Percentiles rank a stretch among this genome's conserved stretches.
Evolutionary conservation across 2,797 vertebrate genomes (phyloP).

Genomic region (Perodicticus potto): DNA sequence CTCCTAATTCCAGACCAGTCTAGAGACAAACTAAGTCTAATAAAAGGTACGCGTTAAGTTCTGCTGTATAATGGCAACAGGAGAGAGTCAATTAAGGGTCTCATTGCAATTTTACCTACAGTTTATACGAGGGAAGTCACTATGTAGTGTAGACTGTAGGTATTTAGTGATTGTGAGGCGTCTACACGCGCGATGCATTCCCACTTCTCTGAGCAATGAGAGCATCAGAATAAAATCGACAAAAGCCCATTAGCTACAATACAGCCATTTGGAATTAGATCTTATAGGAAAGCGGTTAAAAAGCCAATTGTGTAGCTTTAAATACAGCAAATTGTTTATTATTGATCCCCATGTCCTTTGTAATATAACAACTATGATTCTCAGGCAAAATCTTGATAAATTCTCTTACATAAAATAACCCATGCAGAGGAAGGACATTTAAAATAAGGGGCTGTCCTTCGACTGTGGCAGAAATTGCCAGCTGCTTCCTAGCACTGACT

Average conservation of each 20-base stretch:
- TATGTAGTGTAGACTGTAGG: background rate
- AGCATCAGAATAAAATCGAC: background rate
- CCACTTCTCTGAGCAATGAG: background rate
- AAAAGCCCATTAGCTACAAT: background rate
- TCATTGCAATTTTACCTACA: constrained; percentile 23
- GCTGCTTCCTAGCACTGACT: background rate
- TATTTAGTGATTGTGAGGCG: background rate
- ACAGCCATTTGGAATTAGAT: background rate
- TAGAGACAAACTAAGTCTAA: constrained; percentile 49
- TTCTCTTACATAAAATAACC: background rate
- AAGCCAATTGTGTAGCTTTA: background rate
- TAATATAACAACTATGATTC: background rate
- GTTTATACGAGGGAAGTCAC: constrained; percentile 14
- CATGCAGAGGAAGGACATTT: background rate
- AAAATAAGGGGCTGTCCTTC: background rate
- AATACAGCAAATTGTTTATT: constrained; percentile 14
- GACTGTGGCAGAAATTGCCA: background rate
- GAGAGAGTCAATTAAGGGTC: background rate
- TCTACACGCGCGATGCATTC: background rate
- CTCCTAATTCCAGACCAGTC: background rate
- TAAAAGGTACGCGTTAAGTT: background rate
- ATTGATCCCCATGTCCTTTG: constrained; percentile 21
- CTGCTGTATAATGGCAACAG: background rate
- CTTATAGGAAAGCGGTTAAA: background rate
- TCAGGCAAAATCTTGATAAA: background rate